Base-by-base conservation (phyloP, 1,140 invertebrate genomes). In the Drosophila asahinai region DNA sequence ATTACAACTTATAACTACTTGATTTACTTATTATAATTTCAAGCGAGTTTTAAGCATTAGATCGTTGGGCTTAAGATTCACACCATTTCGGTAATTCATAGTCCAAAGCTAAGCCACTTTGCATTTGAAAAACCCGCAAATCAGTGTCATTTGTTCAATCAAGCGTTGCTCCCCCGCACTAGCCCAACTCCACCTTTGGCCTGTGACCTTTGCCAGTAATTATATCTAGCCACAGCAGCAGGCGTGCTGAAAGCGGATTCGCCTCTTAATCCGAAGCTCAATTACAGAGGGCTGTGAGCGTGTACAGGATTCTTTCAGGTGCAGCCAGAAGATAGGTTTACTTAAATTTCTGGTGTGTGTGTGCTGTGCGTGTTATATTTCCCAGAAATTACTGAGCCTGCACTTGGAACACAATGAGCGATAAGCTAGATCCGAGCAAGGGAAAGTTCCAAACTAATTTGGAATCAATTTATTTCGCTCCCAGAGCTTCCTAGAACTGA, bases 121-220 rank as follows among this genome's bases (percentile, higher is more conserved):
- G 48, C 43, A 60, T 59, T 72, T 52, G 51, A 71, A 78, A 33
- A 12, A 19, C 38, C 38, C 68, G 64, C 22, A 67, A 77, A 81
- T 83, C 81, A 71, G 67, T 66, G 54, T 33, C 59, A 72, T 79
- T 86, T 78, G 80, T 73, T 80, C 43, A 27, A 38, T 30, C 38
- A 15, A 40, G 58, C 5, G 17, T 27, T 12, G 17, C 36, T 17
- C 11, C 40, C 42, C 48, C 36, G 33, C 17, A 14, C 9, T 7
- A 51, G 15, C 38, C 47, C 38, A 33, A 33, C 9, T 33, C 42
- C 59, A 55, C 51, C 40, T 61, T 36, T 19, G 30, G 43, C 52
- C 43, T 64, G 58, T 75, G 75, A 80, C 66, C 81, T 80, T 80
- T 83, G 43, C 15, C 52, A 48, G 75, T 80, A 84, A 86, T 84